Evolutionary conservation across 2,797 vertebrate species (phyloP).

Genomic region (Taenioides sp.): DNA sequence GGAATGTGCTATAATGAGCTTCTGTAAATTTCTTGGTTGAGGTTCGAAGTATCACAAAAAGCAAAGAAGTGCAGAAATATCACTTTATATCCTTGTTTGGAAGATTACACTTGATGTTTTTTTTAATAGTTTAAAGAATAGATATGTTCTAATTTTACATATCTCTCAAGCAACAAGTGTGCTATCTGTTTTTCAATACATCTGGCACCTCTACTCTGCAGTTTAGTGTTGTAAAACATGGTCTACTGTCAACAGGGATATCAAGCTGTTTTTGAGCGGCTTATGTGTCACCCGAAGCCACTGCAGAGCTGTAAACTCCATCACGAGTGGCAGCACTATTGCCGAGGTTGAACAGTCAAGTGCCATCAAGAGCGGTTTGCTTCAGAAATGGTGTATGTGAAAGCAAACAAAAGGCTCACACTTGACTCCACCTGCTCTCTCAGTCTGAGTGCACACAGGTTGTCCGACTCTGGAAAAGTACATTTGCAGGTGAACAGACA

Average conservation of each 20-base stretch:
- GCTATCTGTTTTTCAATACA: no score
- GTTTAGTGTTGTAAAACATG: conserved; percentile 50
- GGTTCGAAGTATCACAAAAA: no score
- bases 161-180: no score
- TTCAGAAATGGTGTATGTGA: conserved; percentile 66
- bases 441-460: conserved; percentile 54
- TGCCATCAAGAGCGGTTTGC: conserved; percentile 74
- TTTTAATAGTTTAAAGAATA: no score
- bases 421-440: conserved; percentile 61
- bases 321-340: conserved; percentile 65
- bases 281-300: conserved; percentile 51
- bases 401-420: conserved; percentile 74
- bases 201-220: conserved; percentile 22
- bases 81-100: no score
- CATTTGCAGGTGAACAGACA: conserved; percentile 55
- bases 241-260: conserved; percentile 52
- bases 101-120: no score
- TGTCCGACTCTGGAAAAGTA: conserved; percentile 55
- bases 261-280: conserved; percentile 55
- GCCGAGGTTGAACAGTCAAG: conserved; percentile 75
- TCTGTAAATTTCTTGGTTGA: no score
- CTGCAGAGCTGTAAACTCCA: conserved; percentile 57
- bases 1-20: no score
- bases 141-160: no score
- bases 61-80: no score